Percentiles rank a stretch among this genome's conserved stretches.
Evolutionary conservation across 1,140 invertebrate species (phyloP).

Genomic region (Saxidomus purpurata): DNA sequence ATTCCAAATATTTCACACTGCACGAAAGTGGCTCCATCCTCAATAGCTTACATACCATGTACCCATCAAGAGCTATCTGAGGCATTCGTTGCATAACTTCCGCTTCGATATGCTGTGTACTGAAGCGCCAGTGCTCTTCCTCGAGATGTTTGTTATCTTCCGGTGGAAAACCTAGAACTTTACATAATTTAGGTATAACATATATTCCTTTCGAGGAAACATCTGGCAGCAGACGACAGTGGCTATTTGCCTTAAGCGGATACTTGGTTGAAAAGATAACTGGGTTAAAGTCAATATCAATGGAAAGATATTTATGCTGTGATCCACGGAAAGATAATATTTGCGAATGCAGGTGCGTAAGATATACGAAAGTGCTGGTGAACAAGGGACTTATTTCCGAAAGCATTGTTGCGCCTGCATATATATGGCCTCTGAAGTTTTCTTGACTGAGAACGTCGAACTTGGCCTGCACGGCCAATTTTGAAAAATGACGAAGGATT

Average conservation of each 20-base stretch:
- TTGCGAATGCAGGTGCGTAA: not conserved
- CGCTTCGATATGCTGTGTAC: conserved; percentile 39
- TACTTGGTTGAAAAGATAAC: not conserved
- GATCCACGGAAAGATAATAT: conserved; percentile 16
- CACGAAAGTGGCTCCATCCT: conserved; percentile 52
- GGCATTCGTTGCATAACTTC: conserved; percentile 15
- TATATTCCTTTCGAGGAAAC: conserved; percentile 18
- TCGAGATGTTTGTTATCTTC: too few relatives aligned
- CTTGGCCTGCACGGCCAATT: not conserved
- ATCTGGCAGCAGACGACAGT: not conserved
- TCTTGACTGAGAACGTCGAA: conserved; percentile 2
- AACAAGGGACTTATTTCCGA: not conserved
- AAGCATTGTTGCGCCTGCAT: conserved; percentile 25
- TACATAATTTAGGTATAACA: conserved; percentile 9
- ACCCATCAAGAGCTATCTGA: conserved; percentile 9
- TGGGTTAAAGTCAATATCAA: conserved; percentile 43
- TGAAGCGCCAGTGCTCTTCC: conserved; percentile 33
- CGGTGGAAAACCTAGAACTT: not conserved
- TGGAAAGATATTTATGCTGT: conserved; percentile 6
- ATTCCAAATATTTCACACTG: conserved; percentile 2
- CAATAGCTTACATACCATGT: conserved; percentile 50
- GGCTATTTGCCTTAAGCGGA: not conserved
- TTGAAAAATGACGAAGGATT: conserved; percentile 35
- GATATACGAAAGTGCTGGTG: not conserved
- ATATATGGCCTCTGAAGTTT: not conserved